Evolutionary conservation across 2,888 invertebrate species (phyloP).

Genomic region (Tinea trinotella): DNA sequence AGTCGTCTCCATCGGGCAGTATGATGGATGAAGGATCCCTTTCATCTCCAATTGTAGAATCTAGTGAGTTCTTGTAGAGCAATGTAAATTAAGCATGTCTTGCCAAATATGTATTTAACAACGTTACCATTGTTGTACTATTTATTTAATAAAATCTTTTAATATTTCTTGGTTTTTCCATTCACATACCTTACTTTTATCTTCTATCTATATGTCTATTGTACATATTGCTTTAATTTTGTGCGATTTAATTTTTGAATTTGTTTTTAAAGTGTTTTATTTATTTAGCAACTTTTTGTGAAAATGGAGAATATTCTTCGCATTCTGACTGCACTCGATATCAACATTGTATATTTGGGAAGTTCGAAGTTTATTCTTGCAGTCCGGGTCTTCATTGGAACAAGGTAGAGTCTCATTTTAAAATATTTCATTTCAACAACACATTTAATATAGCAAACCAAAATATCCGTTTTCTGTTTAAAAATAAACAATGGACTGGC

Average conservation of each 20-base stretch:
- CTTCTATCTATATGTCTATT: not conserved
- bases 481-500: no score
- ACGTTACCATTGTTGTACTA: not conserved
- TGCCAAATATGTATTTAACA: conserved; percentile 14
- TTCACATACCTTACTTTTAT: not conserved
- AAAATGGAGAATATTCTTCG: conserved; percentile 75
- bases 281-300: conserved; percentile 55
- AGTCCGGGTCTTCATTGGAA: conserved; percentile 83
- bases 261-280: not conserved
- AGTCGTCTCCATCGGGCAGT: conserved; percentile 33
- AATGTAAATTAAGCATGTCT: conserved; percentile 11
- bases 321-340: conserved; percentile 82
- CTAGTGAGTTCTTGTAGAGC: conserved; percentile 20
- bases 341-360: conserved; percentile 84
- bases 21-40: conserved; percentile 35
- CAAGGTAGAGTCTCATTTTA: conserved; percentile 51
- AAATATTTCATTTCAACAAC: not conserved
- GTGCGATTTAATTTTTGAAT: not conserved
- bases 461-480: no score
- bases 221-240: not conserved
- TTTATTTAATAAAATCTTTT: not conserved
- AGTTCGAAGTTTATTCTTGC: conserved; percentile 80
- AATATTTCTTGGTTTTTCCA: not conserved
- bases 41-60: conserved; percentile 27
- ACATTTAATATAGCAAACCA: no score